phyloP scores from a whole-genome alignment of 2,888 invertebrate genomes.

The Zaprionus lineosus region DNA sequence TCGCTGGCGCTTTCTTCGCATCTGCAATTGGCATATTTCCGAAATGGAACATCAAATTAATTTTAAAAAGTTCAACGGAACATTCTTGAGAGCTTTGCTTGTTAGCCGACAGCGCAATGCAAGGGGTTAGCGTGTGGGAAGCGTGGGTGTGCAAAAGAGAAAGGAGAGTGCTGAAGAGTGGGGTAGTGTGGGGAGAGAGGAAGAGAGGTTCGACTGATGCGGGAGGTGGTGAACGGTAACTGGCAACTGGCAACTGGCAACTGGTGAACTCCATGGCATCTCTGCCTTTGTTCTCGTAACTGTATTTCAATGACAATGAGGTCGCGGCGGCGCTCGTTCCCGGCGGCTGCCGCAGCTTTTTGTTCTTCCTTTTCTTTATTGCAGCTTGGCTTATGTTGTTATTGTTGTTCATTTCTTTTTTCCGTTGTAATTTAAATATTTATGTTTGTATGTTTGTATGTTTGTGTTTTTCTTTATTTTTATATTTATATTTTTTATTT shows the following conservation, averaged over 20 bases:
- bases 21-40: constrained; percentile 52
- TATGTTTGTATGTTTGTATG: too few species aligned
- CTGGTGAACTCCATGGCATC: constrained; percentile 16
- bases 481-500: constrained; percentile 23
- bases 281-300: constrained; percentile 41
- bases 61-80: constrained; percentile 42
- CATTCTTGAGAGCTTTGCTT: constrained; percentile 43
- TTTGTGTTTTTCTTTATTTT: constrained; percentile 17
- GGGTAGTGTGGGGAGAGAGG: neutral
- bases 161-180: neutral
- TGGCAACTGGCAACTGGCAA: constrained; percentile 28
- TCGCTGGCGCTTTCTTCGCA: constrained; percentile 1
- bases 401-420: constrained; percentile 31
- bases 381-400: constrained; percentile 16
- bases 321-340: constrained; percentile 57
- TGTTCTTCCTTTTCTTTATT: constrained; percentile 34
- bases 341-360: constrained; percentile 29
- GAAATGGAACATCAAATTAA: constrained; percentile 36
- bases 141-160: neutral
- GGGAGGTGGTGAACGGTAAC: constrained; percentile 52
- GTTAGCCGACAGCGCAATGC: constrained; percentile 20
- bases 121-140: neutral
- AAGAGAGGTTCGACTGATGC: too few species aligned
- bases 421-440: constrained; percentile 24
- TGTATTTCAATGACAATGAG: constrained; percentile 74